phyloP scores from a whole-genome alignment of 2,113 vertebrate species.

The Rhynchomys soricoides region DNA sequence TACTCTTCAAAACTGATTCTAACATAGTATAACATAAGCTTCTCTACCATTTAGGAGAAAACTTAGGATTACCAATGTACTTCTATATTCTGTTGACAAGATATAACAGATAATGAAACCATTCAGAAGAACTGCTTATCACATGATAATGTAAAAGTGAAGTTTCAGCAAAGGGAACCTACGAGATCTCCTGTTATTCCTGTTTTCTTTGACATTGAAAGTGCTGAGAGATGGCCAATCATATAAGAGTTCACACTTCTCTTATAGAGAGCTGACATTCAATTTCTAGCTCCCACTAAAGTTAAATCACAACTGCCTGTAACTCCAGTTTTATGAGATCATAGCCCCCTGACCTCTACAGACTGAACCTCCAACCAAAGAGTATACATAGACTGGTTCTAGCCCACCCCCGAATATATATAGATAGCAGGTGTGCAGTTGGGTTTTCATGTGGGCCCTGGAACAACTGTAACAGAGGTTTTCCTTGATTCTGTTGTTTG shows the following conservation, averaged over 20 bases:
- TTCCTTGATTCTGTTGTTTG: no score
- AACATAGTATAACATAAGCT: no score
- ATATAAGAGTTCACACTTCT: background rate
- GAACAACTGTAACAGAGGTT: no score
- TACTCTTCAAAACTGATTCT: background rate
- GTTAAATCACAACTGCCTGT: background rate
- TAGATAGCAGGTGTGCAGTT: no score
- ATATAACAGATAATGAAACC: background rate
- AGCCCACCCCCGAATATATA: no score
- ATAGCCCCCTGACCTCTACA: background rate
- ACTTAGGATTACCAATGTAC: background rate
- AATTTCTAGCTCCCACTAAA: background rate
- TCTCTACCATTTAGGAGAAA: background rate
- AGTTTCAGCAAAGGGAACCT: background rate
- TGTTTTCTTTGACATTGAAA: background rate
- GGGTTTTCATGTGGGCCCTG: no score
- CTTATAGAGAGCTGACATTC: background rate
- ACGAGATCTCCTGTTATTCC: fast-evolving
- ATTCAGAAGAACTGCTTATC: background rate
- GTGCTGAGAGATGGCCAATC: background rate
- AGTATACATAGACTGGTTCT: no score
- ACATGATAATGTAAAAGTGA: background rate
- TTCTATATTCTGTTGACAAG: background rate
- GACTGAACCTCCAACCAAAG: background rate
- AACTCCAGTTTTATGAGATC: background rate